Evolutionary conservation across 2,797 vertebrate species (phyloP), one percentile per base, ranked within the genome.

Genomic region (Lacerta bilineata): DNA sequence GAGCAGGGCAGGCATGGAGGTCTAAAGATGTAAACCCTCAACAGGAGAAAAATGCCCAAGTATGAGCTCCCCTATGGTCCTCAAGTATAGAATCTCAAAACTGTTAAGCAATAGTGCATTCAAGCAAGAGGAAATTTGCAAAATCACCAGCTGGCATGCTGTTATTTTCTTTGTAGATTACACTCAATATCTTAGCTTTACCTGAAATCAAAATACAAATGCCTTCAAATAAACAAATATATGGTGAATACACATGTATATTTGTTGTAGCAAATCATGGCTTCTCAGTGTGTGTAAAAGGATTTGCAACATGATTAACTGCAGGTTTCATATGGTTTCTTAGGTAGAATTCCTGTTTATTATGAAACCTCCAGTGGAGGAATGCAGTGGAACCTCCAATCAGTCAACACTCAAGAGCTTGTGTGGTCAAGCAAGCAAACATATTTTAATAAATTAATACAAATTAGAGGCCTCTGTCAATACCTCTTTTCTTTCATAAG

Each of bases 381-480:
- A 46, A 55, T 55, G 50, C 13, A 15, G 50, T 55, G 13, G 50
- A 55, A 55, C 13, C 50, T 55, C 50, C 50, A 55, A 74, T 29
- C 18, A 64, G 18, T 8, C 13, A 59, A 8, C 23, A 13, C 5
- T 25, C 10, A 17, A 69, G 17, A 88, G 69, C n/a, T 9, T 69
- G 20, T 72, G 50, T 55, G 33, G 81, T 59, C 72, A 78, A 66
- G 29, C 27, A 64, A 23, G 39, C 23, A 78, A 69, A 50, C 33
- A 20, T 4, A 59, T 84, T 78, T 82, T 78, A 77, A 78, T 84
- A 78, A 83, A 78, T 41, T 15, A 55, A 33, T 78, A 69, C 17
- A 69, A 69, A 88, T 77, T 46, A 88, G 18, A 20, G 33, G 23
- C 43, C 41, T 84, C 46, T 20, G 41, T 59, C 61, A 18, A 72